Conservation (phyloP, 2,797 vertebrate genomes). For the Threskiornis aethiopicus region DNA sequence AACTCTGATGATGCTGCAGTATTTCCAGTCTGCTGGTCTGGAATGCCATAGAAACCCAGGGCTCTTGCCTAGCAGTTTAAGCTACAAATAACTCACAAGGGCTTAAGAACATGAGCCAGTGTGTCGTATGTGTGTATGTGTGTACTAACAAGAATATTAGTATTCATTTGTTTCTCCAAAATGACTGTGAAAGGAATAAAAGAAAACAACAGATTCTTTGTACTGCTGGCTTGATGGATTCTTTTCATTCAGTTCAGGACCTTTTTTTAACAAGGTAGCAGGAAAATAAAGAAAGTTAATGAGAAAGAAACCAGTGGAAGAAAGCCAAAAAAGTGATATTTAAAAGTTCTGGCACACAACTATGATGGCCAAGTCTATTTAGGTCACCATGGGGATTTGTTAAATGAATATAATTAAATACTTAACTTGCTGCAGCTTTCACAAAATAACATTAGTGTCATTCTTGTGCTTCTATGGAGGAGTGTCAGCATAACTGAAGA, state of each 20-base stretch:
- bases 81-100: not conserved
- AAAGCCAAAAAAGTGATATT: not conserved
- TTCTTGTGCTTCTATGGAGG: not conserved
- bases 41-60: not conserved
- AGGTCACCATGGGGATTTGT: not conserved
- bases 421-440: not conserved
- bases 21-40: not conserved
- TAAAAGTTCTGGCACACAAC: not conserved
- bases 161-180: not conserved
- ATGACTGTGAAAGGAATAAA: constrained; percentile 28
- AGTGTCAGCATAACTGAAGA: not conserved
- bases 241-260: not conserved
- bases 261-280: not conserved
- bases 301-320: not conserved
- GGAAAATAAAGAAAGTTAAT: not conserved
- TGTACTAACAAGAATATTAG: not conserved
- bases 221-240: not conserved
- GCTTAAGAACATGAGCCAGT: not conserved
- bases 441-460: not conserved
- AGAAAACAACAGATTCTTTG: constrained; percentile 27
- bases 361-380: not conserved
- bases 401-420: not conserved
- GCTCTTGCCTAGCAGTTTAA: not conserved
- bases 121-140: not conserved
- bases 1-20: not conserved